phyloP scores from a whole-genome alignment of 2,888 invertebrate genomes.

The Lycocerus yunnanus region DNA sequence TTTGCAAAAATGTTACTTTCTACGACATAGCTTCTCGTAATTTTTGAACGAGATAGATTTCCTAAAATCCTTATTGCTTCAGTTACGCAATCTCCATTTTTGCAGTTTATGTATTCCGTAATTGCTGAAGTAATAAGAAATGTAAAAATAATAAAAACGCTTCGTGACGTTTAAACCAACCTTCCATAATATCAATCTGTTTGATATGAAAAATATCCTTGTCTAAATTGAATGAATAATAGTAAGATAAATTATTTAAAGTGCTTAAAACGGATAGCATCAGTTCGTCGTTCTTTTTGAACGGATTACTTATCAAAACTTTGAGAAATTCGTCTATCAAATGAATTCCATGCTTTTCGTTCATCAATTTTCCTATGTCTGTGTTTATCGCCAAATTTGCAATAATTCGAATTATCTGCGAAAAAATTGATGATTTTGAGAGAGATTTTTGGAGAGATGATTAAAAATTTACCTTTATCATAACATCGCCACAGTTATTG shows the following conservation, averaged over 20 bases:
- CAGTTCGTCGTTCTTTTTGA: constrained; percentile 70
- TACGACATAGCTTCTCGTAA: constrained; percentile 68
- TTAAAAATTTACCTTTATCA: constrained; percentile 63
- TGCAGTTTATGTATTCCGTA: constrained; percentile 53
- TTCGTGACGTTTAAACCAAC: constrained; percentile 39
- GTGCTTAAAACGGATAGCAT: constrained; percentile 79
- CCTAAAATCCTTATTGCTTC: constrained; percentile 83
- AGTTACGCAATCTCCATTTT: constrained; percentile 60
- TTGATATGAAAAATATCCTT: constrained; percentile 56
- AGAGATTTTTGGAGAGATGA: no score
- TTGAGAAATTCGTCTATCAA: constrained; percentile 55
- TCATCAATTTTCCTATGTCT: constrained; percentile 72
- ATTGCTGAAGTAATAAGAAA: constrained; percentile 50
- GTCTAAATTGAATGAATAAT: constrained; percentile 59
- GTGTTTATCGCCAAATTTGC: constrained; percentile 83
- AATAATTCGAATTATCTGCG: constrained; percentile 75
- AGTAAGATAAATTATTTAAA: constrained; percentile 84
- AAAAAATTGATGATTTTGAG: neutral
- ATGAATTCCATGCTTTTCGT: constrained; percentile 51
- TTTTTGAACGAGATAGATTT: constrained; percentile 75
- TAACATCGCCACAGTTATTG: constrained; percentile 67
- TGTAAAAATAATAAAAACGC: neutral
- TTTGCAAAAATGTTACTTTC: constrained; percentile 67
- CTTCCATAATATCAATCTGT: constrained; percentile 58
- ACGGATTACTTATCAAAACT: constrained; percentile 56